Conservation (phyloP, 2,888 invertebrate species). For the Iphiclides podalirius region DNA sequence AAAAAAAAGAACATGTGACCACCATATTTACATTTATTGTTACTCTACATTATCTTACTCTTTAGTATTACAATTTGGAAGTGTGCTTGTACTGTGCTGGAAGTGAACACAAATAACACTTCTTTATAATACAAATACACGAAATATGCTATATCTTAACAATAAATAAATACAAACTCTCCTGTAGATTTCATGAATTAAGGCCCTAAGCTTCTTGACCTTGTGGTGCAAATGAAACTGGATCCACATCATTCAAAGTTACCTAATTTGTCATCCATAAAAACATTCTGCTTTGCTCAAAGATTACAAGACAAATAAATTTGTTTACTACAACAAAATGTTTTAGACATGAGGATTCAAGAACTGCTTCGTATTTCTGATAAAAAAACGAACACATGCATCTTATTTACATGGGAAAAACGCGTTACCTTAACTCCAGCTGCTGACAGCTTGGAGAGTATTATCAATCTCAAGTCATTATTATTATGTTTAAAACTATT, state of each 20-base stretch:
- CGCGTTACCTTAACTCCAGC: not conserved
- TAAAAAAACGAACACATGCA: not conserved
- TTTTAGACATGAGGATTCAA: too few species aligned
- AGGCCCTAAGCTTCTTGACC: not conserved
- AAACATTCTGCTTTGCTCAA: too few species aligned
- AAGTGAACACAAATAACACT: conserved; percentile 24
- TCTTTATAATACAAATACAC: conserved; percentile 40
- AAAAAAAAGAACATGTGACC: conserved; percentile 37
- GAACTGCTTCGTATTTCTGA: too few species aligned
- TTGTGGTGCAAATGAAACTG: not conserved
- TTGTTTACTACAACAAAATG: too few species aligned
- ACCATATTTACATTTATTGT: conserved; percentile 58
- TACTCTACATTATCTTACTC: conserved; percentile 33
- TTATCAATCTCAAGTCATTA: conserved; percentile 23
- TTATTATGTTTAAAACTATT: conserved; percentile 1
- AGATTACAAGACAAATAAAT: too few species aligned
- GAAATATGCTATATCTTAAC: conserved; percentile 46
- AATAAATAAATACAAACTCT: conserved; percentile 50
- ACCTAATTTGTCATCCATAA: not conserved
- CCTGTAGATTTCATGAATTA: not conserved
- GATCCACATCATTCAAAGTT: not conserved
- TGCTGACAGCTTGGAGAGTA: conserved; percentile 1
- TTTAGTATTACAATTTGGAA: conserved; percentile 39
- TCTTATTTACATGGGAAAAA: not conserved
- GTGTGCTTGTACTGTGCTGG: conserved; percentile 30